Evolutionary conservation across 2,888 invertebrate genomes (phyloP).

Genomic region (Choreutis nemorana): DNA sequence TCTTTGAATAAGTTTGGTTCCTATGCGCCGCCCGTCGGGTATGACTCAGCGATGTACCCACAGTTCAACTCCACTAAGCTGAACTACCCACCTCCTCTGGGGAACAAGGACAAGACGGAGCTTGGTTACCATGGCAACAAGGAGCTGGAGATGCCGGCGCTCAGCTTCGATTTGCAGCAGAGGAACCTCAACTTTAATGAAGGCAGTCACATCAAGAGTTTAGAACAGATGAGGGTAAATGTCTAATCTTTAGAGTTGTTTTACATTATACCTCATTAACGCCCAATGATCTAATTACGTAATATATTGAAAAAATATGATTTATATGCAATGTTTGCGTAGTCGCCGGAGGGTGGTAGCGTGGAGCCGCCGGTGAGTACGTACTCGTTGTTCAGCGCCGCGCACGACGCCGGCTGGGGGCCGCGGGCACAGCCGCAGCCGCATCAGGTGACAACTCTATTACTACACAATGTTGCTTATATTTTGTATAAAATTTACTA

Average conservation of each 20-base stretch:
- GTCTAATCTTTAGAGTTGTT: background rate
- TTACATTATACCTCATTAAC: background rate
- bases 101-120: conserved; percentile 28
- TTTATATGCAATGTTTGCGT: background rate
- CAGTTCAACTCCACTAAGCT: conserved; percentile 40
- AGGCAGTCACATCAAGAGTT: conserved; percentile 20
- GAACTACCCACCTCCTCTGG: conserved; percentile 29
- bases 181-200: conserved; percentile 23
- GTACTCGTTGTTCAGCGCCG: conserved; percentile 67
- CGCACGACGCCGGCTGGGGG: conserved; percentile 30
- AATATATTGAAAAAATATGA: too few relatives aligned
- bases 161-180: conserved; percentile 32
- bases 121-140: conserved; percentile 23
- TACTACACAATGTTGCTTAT: too few relatives aligned
- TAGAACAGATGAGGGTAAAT: conserved; percentile 33
- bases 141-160: conserved; percentile 24
- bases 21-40: conserved; percentile 31
- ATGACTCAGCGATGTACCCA: conserved; percentile 52
- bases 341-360: conserved; percentile 3
- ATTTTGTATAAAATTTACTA: too few relatives aligned
- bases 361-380: conserved; percentile 35
- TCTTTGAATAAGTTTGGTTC: conserved; percentile 34
- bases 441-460: conserved; percentile 31
- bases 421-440: too few relatives aligned
- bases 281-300: background rate